Percentiles rank a stretch among this genome's conserved stretches.
These are phyloP conservation scores for Sakesphorus luctuosus DNA, from an alignment of 2,113 vertebrate genomes.

Conservation along the genomic window DNA sequence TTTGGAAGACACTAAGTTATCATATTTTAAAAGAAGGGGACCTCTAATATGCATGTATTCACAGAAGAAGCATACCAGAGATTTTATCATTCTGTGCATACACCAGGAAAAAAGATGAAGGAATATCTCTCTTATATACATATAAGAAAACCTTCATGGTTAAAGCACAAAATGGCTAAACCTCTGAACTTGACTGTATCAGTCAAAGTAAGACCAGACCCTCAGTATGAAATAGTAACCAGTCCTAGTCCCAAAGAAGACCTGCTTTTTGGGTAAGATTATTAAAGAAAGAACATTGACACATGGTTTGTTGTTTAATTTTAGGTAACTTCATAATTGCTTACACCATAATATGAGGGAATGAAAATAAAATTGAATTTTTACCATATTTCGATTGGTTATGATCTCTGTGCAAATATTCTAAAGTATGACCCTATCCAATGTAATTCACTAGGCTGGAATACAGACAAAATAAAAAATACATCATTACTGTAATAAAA, in stretches of 20 bases:
- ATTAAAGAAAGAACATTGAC: neutral
- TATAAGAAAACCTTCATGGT: neutral
- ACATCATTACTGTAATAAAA: neutral
- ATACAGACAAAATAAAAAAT: neutral
- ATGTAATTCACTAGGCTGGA: neutral
- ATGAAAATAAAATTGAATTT: neutral
- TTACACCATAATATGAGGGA: accelerated
- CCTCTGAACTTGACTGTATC: neutral
- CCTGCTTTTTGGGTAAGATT: neutral
- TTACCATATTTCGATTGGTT: neutral
- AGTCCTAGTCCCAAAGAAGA: neutral
- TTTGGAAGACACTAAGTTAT: neutral
- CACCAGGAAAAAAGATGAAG: neutral
- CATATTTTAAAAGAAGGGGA: neutral
- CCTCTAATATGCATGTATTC: neutral
- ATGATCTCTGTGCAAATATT: neutral
- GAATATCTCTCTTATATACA: neutral
- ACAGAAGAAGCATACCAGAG: neutral
- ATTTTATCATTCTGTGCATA: neutral
- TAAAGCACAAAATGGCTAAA: neutral
- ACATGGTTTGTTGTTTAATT: neutral
- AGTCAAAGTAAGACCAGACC: neutral
- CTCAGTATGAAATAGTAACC: neutral
- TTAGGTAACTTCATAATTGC: neutral
- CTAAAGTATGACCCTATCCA: neutral